Evolutionary conservation across 2,888 invertebrate species (phyloP).

Genomic region (Chromoteleia sp.): DNA sequence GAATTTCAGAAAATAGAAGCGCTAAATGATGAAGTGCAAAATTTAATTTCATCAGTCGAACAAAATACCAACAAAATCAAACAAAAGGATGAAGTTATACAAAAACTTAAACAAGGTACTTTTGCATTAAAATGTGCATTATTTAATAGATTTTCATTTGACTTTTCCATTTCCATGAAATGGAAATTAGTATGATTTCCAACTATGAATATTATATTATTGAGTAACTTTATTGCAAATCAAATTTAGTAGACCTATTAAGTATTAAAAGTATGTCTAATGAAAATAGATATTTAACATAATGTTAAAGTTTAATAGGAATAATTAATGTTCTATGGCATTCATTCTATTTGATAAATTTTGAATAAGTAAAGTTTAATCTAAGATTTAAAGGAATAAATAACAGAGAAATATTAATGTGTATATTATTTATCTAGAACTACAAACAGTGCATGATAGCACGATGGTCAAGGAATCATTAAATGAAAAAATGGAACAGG

Average conservation of each 20-base stretch:
- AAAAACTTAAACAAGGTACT: not conserved
- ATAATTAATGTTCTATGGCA: no score
- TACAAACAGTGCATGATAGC: slow-evolving; percentile 7
- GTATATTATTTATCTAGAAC: not conserved
- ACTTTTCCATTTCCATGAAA: no score
- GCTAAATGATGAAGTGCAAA: not conserved
- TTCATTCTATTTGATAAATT: no score
- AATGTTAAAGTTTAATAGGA: no score
- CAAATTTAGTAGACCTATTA: no score
- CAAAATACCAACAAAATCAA: not conserved
- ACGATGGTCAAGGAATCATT: slow-evolving; percentile 18
- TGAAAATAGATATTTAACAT: no score
- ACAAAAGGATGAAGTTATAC: not conserved
- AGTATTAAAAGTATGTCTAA: no score
- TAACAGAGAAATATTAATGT: no score
- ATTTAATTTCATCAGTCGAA: not conserved
- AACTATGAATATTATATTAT: no score
- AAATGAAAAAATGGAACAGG: slow-evolving; percentile 43
- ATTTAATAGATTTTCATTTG: no score
- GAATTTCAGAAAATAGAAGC: not conserved
- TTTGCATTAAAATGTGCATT: not conserved
- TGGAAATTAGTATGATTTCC: no score
- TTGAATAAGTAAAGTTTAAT: not conserved
- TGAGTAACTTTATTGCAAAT: no score
- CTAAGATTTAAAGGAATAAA: not conserved